Evolutionary conservation across 2,888 invertebrate species (phyloP).

Genomic region (Catocala fraxini): DNA sequence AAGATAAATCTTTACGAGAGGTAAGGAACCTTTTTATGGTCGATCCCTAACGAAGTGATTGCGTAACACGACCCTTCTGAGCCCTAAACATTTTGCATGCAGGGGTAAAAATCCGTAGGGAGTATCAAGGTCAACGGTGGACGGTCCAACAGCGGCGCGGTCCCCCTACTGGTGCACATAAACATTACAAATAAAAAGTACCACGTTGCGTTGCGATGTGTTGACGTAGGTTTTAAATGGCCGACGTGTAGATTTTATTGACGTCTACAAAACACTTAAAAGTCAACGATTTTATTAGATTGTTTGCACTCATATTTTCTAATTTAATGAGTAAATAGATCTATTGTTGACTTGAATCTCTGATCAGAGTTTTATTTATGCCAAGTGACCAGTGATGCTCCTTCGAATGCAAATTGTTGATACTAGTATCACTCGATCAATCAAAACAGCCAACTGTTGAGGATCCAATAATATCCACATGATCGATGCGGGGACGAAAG

Average conservation of each 20-base stretch:
- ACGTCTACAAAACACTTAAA: too few relatives aligned
- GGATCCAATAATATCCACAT: neutral
- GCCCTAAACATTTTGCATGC: slow-evolving; percentile 36
- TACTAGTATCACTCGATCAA: slow-evolving; percentile 1
- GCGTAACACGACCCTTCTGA: slow-evolving; percentile 33
- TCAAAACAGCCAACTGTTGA: slow-evolving; percentile 2
- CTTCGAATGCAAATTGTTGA: neutral
- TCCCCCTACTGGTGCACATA: neutral
- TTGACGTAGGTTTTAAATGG: slow-evolving; percentile 3
- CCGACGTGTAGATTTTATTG: neutral
- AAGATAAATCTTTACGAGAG: slow-evolving; percentile 4
- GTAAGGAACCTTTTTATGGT: slow-evolving; percentile 10
- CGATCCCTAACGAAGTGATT: slow-evolving; percentile 24
- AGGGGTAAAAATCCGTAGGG: slow-evolving; percentile 54
- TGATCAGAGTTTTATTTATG: neutral
- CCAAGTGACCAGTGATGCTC: neutral
- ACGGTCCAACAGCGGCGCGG: neutral
- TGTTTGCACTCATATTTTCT: too few relatives aligned
- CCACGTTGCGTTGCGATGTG: neutral
- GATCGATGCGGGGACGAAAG: neutral
- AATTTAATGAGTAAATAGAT: too few relatives aligned
- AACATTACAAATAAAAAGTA: neutral
- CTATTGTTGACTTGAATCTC: too few relatives aligned
- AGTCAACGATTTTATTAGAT: too few relatives aligned
- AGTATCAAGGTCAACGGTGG: slow-evolving; percentile 65